Conservation (phyloP, 1,140 invertebrate genomes). For the Anastatus disparis region DNA sequence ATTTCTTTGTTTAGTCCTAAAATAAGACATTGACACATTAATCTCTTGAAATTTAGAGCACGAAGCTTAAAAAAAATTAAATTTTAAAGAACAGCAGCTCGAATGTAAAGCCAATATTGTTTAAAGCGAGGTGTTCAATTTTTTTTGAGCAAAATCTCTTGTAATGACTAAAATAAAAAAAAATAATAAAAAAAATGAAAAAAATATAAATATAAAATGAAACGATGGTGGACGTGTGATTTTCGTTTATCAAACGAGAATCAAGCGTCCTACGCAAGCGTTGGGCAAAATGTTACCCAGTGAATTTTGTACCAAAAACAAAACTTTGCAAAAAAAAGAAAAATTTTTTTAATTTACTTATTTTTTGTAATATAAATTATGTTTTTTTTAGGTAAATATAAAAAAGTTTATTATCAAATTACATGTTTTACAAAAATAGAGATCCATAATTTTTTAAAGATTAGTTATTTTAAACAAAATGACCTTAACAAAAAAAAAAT, state of each 20-base stretch:
- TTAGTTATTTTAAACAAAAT: no score
- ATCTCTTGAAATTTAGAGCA: constrained; percentile 1
- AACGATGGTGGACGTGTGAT: background rate
- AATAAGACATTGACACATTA: no score
- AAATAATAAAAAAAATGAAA: constrained; percentile 21
- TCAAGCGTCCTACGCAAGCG: constrained; percentile 8
- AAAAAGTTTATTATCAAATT: no score
- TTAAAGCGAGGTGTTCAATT: constrained; percentile 22
- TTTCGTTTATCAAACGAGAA: constrained; percentile 34
- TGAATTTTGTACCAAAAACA: constrained; percentile 56
- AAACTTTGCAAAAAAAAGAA: constrained; percentile 28
- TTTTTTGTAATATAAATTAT: no score
- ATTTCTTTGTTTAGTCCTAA: no score
- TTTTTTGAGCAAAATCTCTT: constrained; percentile 39
- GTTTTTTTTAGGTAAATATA: no score
- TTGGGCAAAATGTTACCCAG: constrained; percentile 39
- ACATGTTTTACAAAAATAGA: no score
- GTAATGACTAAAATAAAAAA: constrained; percentile 32
- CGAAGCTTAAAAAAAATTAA: constrained; percentile 5
- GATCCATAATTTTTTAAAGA: no score
- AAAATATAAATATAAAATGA: constrained; percentile 7
- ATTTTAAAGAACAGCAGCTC: background rate
- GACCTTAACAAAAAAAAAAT: no score
- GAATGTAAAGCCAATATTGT: background rate
- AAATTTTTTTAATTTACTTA: no score